Evolutionary conservation across 2,797 vertebrate species (phyloP).

Genomic region (Cynodonichthys magdalenae): DNA sequence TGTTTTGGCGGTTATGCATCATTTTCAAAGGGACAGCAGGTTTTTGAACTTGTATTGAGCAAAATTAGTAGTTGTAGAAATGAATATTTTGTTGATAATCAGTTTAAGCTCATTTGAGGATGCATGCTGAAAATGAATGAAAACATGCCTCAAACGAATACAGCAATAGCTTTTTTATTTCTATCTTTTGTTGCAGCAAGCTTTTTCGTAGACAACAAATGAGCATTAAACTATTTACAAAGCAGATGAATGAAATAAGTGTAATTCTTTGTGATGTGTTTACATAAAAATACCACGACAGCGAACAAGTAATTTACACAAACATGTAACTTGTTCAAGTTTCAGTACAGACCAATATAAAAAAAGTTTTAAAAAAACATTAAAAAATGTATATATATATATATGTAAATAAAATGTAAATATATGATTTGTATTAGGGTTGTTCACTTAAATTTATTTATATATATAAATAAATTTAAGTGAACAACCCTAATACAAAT

Average conservation of each 20-base stretch:
- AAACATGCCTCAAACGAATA: slow-evolving; percentile 37
- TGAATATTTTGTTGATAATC: slow-evolving; percentile 12
- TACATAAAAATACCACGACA: background rate
- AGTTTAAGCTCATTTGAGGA: slow-evolving; percentile 49
- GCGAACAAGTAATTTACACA: no score
- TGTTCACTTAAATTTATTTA: no score
- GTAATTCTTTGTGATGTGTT: background rate
- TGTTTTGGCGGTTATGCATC: slow-evolving; percentile 58
- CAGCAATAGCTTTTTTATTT: slow-evolving; percentile 11
- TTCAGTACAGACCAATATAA: background rate
- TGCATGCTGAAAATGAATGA: slow-evolving; percentile 55
- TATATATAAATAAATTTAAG: background rate
- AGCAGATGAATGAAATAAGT: background rate
- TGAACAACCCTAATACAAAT: background rate
- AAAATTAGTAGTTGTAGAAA: slow-evolving; percentile 43
- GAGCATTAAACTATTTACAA: slow-evolving; percentile 10
- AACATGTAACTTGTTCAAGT: background rate
- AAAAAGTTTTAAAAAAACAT: no score
- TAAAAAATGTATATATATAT: no score
- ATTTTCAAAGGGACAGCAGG: slow-evolving; percentile 76
- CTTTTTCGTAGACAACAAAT: slow-evolving; percentile 31
- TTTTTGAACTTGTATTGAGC: slow-evolving; percentile 73
- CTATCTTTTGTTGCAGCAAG: slow-evolving; percentile 30
- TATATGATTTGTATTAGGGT: no score
- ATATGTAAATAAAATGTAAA: no score